Base-by-base conservation (phyloP, 2,113 vertebrate genomes). In the Haemorhous mexicanus region DNA sequence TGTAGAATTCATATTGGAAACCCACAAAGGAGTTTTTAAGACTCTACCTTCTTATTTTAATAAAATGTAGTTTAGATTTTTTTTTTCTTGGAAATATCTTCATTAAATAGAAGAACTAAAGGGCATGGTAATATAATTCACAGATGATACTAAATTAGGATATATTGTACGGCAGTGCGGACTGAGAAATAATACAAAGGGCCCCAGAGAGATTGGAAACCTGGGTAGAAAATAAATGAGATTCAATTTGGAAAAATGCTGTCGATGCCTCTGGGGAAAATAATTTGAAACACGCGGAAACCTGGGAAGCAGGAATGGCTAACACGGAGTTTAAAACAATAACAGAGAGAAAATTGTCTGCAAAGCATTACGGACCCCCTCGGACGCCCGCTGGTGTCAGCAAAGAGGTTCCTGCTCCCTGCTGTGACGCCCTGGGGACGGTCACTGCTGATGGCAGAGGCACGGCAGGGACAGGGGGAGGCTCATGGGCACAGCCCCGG, bases 201-300 rank as follows among this genome's bases (percentile, higher is more conserved):
- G 94, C 95, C 92, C 85, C 92, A 89, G 95, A 96, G 93, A 96
- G 94, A 95, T 79, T 93, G 92, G 94, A 95, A 96, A 97, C 96
- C 95, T 96, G 94, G 92, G 96, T 72, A 96, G 96, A 96, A 97
- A 97, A 96, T 97, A 97, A 97, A 97, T 96, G 96, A 97, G 94
- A 97, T 96, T 96, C 96, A 96, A 96, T 96, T 96, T 96, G 96
- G 92, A 96, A 97, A 97, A 97, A 97, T 66, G 93, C 93, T 83
- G 90, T 87, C 53, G 37, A 94, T 95, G 95, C 92, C 96, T 96
- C 95, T 95, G 92, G 94, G 96, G 96, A 96, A 97, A 97, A 96
- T 97, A 96, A 97, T 97, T 94, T 96, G 96, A 96, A 96, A 94
- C 90, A 96, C 53, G 2, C 72, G 4, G 92, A 95, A 97, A 97